A percentile compares a stretch with the other conserved stretches of the same genome.
phyloP scores from a whole-genome alignment of 2,888 invertebrate species.

The Alsophila aescularia region DNA sequence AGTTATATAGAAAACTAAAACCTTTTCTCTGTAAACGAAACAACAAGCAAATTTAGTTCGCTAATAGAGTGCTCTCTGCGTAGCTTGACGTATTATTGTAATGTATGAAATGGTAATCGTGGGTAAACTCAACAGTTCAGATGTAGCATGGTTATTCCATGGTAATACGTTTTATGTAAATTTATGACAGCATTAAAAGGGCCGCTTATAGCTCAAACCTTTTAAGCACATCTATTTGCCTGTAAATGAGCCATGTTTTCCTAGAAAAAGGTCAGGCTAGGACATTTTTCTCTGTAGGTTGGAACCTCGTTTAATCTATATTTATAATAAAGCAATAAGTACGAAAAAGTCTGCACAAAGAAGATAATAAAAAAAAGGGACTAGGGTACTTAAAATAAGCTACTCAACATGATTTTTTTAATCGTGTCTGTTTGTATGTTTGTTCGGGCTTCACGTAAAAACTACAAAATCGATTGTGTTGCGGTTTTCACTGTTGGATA shows the following conservation, averaged over 20 bases:
- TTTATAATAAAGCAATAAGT: no score
- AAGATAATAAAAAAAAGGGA: no score
- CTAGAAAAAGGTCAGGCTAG: constrained; percentile 16
- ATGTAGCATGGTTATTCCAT: constrained; percentile 22
- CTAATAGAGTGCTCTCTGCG: constrained; percentile 51
- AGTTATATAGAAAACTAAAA: constrained; percentile 6
- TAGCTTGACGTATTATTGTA: constrained; percentile 54
- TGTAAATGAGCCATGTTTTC: constrained; percentile 32
- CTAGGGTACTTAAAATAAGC: no score
- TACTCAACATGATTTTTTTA: no score
- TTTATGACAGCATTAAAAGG: constrained; percentile 17
- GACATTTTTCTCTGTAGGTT: constrained; percentile 20
- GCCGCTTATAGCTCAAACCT: constrained; percentile 17
- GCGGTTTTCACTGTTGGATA: no score
- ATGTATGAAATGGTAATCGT: constrained; percentile 57
- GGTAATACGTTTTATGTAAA: constrained; percentile 31
- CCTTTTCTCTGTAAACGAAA: constrained; percentile 24
- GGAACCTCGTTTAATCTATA: no score
- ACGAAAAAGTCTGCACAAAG: no score
- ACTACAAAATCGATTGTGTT: no score
- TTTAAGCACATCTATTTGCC: constrained; percentile 25
- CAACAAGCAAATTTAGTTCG: constrained; percentile 46
- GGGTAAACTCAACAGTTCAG: constrained; percentile 19
- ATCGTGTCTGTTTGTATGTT: no score
- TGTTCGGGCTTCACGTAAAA: no score